These are phyloP conservation scores for Orthosia cruda DNA, from an alignment of 2,888 invertebrate species.

Conservation along the genomic window DNA sequence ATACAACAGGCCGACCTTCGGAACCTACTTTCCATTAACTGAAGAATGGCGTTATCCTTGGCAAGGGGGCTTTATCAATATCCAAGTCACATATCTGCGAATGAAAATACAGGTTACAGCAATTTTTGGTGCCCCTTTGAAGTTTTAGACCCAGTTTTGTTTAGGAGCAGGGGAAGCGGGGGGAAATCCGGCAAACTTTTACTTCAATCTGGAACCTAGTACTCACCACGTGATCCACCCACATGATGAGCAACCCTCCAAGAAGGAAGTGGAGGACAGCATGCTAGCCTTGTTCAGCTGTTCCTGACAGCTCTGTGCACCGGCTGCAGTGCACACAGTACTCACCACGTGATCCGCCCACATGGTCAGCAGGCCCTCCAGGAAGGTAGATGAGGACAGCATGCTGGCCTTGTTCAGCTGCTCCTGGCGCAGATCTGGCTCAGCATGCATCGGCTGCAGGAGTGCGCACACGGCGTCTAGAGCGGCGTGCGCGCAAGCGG, in stretches of 20 bases:
- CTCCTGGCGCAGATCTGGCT: conserved; percentile 99
- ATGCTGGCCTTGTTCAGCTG: conserved; percentile 99
- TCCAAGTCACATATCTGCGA: too few species aligned
- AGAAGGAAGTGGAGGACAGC: conserved; percentile 97
- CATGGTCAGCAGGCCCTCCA: conserved; percentile 98
- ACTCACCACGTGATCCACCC: conserved; percentile 97
- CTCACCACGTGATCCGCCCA: conserved; percentile 98
- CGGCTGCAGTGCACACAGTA: conserved; percentile 99
- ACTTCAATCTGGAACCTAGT: not conserved
- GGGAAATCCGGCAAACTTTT: too few species aligned
- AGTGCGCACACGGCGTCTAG: conserved; percentile 99
- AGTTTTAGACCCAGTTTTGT: too few species aligned
- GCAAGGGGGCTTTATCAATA: too few species aligned
- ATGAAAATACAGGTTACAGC: too few species aligned
- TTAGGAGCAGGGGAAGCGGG: too few species aligned
- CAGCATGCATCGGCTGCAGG: conserved; percentile 99
- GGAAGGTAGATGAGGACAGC: conserved; percentile 97
- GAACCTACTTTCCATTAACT: too few species aligned
- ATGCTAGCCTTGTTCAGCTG: conserved; percentile 99
- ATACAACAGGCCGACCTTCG: too few species aligned
- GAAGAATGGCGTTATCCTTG: too few species aligned
- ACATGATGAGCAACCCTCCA: conserved; percentile 99
- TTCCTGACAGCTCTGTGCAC: conserved; percentile 99
- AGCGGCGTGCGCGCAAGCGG: conserved; percentile 98
- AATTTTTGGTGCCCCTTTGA: too few species aligned